Conservation (phyloP, 2,797 vertebrate species). For the Gymnocypris eckloni region DNA sequence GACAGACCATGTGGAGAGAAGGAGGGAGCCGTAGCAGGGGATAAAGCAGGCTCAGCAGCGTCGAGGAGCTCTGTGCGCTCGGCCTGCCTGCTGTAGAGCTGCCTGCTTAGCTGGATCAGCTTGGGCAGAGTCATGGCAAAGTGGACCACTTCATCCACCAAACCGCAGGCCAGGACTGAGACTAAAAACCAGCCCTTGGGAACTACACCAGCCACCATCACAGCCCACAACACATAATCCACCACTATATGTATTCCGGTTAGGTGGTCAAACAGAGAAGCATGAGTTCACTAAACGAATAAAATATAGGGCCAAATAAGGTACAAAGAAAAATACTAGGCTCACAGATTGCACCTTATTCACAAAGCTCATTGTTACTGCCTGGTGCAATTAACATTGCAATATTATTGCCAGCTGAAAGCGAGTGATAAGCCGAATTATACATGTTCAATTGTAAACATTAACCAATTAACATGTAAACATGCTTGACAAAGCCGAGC, state of each 20-base stretch:
- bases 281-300: neutral
- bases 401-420: neutral
- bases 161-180: neutral
- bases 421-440: neutral
- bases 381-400: neutral
- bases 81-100: neutral
- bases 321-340: neutral
- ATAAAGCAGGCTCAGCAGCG: conserved; percentile 12
- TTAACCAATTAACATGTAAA: neutral
- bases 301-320: neutral
- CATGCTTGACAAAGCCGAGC: neutral
- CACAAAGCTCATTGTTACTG: neutral
- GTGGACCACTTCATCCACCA: conserved; percentile 13
- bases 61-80: neutral
- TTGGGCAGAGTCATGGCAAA: conserved; percentile 23
- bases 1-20: conserved; percentile 9
- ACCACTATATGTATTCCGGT: neutral
- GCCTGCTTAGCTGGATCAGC: conserved; percentile 5
- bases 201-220: neutral
- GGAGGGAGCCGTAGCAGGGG: neutral
- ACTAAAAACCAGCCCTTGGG: neutral
- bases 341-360: neutral
- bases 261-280: neutral
- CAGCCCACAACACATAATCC: neutral
- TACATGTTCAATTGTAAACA: neutral